Base-by-base conservation (phyloP, 2,113 vertebrate species). In the Balaeniceps rex region DNA sequence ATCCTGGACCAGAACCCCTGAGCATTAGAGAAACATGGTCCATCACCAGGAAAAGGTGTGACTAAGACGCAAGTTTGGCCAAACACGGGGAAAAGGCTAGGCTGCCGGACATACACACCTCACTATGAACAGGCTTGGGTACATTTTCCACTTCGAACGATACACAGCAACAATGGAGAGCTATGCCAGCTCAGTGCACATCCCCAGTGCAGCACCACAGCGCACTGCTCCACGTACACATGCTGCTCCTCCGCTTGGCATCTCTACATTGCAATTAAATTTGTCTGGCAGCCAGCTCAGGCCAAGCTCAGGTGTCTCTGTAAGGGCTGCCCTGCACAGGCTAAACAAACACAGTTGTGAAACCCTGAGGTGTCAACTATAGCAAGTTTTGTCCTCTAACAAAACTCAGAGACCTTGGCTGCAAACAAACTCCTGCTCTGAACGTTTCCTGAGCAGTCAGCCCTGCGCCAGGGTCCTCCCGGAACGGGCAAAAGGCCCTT, bases 61-160 rank as follows among this genome's bases (percentile, higher is more conserved):
- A 65, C 10, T n/a, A 17, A 60, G 60, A n/a, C 24, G 31, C 28
- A 57, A 47, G 28, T 19, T 6, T 58, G 34, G 36, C 12, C 51
- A 34, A 76, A 49, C 15, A 11, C 0, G 2, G 40, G 52, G 2
- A 42, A 33, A 75, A 79, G 11, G 15, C n/a, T 46, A 8, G 0
- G 0, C 9, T 2, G 38, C 29, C 4, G 2, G 42, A 34, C 5
- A 17, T 3, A 19, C 25, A 34, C 49, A 44, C 11, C 46, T 74
- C 47, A 9, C 49, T 12, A 1, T 1, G 3, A 71, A 21, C n/a
- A 78, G 19, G 10, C 19, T 3, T 4, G 46, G 25, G 22, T 40
- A 16, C 38, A 25, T 3, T 19, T 54, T 36, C 47, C 31, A 49
- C 60, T 82, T n/a, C 2, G 4, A 52, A 17, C 2, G 52, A 54